These are phyloP conservation scores for Callipepla squamata DNA, from an alignment of 2,113 vertebrate species.

Conservation along the genomic window DNA sequence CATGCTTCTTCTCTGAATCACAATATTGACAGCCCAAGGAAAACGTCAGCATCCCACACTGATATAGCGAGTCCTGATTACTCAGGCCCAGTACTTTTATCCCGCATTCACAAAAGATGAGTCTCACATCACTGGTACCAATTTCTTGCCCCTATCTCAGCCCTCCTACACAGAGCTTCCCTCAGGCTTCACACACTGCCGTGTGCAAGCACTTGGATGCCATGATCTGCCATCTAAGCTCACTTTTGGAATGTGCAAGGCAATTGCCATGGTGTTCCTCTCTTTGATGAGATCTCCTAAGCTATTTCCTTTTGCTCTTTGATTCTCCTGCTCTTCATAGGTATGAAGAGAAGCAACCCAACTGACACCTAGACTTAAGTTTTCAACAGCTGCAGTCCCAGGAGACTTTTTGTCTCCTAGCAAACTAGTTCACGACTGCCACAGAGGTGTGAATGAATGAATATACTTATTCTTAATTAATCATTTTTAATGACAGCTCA, in stretches of 20 bases:
- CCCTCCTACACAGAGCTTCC: fast-evolving
- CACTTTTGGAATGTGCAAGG: background rate
- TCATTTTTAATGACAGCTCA: background rate
- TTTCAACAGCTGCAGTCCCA: background rate
- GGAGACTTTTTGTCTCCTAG: background rate
- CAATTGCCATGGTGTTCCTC: background rate
- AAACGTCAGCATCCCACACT: background rate
- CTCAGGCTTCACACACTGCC: fast-evolving
- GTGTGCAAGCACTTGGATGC: fast-evolving
- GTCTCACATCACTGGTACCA: background rate
- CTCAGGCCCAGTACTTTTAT: background rate
- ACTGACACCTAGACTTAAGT: background rate
- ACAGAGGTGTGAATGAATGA: background rate
- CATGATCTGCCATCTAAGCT: fast-evolving
- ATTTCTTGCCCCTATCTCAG: background rate
- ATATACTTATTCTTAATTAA: background rate
- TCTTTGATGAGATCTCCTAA: background rate
- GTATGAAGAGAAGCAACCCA: background rate
- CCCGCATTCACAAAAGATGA: background rate
- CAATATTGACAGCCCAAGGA: background rate
- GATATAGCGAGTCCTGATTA: background rate
- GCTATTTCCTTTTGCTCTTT: background rate
- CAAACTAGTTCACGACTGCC: background rate
- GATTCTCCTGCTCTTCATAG: background rate
- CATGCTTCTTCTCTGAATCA: background rate